Evolutionary conservation across 2,113 vertebrate genomes (phyloP), one percentile per base, ranked within the genome.

Genomic region (Aegotheles bennettii): DNA sequence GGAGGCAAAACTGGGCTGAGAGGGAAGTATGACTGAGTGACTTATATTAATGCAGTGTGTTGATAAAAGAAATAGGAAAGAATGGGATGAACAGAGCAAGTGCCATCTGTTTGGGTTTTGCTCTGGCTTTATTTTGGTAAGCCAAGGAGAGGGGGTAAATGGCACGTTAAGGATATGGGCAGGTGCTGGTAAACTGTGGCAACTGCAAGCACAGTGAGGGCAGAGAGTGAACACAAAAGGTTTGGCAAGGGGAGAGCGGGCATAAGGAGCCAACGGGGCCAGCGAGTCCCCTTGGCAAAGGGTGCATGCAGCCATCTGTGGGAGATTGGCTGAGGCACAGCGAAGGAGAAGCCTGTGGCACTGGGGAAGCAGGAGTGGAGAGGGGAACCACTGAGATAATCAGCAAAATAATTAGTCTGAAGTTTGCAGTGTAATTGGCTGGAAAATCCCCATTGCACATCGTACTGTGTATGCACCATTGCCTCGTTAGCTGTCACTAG

Each of bases 371-470:
- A 3, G 87, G 54, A 67, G 9, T 18, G 47, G 38, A 7, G 60
- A 77, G 64, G 21, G 71, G 43, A 92, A 68, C 93, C 73, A 48
- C 90, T 84, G 95, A 71, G 90, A 92, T 95, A 92, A 91, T 7
- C 26, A 48, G 69, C 81, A 76, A 61, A 73, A 38, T 71, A 91
- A 94, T 88, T 50, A 88, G 76, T 15, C 54, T 78, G 85, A 59
- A 57, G 48, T 86, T 95, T 75, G 25, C 11, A 2, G 73, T 53
- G 93, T 88, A 96, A 97, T 96, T 96, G 93, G 59, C 75, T 92
- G 93, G 82, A 94, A 96, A 91, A 24, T 56, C 82, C 92, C 63
- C 0, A 1, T 7, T 4, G 47, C 85, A 71, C 15, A 1, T 31
- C 40, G 82, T 50, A 10, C 84, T 24, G 50, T 67, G 54, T 42